Evolutionary conservation across 2,888 invertebrate species (phyloP).

Genomic region (Xestobium rufovillosum): DNA sequence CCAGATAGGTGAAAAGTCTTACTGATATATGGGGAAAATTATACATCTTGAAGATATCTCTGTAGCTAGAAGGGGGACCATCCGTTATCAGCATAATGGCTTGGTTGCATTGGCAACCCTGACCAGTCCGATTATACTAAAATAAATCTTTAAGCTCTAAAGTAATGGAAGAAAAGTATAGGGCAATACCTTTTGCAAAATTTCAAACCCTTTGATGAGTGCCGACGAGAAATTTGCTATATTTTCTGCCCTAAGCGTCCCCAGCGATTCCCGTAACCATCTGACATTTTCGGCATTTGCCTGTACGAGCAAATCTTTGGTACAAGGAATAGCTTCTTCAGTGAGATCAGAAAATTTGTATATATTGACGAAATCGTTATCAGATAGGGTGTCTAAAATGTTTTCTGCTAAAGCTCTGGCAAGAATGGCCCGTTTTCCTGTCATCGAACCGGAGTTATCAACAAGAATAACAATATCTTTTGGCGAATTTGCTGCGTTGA

Average conservation of each 20-base stretch:
- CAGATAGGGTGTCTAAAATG: constrained; percentile 88
- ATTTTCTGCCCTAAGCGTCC: constrained; percentile 65
- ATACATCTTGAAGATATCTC: constrained; percentile 61
- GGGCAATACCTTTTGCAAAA: constrained; percentile 72
- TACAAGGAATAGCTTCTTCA: constrained; percentile 81
- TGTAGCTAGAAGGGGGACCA: constrained; percentile 69
- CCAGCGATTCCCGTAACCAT: constrained; percentile 70
- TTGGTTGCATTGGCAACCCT: constrained; percentile 93
- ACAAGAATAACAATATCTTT: constrained; percentile 94
- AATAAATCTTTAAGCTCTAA: constrained; percentile 26
- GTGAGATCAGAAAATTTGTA: constrained; percentile 81
- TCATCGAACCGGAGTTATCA: constrained; percentile 86
- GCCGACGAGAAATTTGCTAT: constrained; percentile 91
- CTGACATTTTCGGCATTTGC: constrained; percentile 76
- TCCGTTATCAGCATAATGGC: constrained; percentile 97
- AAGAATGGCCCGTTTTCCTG: constrained; percentile 74
- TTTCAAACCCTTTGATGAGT: constrained; percentile 84
- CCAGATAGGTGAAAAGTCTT: constrained; percentile 91
- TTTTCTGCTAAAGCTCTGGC: constrained; percentile 83
- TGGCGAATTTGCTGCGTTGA: constrained; percentile 93
- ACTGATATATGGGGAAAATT: constrained; percentile 94
- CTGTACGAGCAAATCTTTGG: constrained; percentile 82
- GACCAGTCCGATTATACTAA: constrained; percentile 73
- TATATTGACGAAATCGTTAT: constrained; percentile 95
- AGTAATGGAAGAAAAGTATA: constrained; percentile 13